Conservation (phyloP, 2,113 vertebrate genomes). For the Rhipidura dahli region DNA sequence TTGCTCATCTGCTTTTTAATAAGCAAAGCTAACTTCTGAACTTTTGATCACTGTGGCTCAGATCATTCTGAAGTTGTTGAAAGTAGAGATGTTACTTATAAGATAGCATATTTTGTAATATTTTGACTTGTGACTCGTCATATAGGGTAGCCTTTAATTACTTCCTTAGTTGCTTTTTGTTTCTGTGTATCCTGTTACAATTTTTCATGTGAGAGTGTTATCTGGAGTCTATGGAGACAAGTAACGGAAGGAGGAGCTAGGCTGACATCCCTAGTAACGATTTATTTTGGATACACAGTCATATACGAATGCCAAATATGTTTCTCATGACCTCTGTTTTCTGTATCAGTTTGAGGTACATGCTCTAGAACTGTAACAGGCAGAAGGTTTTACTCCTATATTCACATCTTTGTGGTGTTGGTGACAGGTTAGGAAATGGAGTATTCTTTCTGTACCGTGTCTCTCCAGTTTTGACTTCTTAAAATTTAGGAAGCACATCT, state of each 20-base stretch:
- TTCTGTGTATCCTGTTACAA: neutral
- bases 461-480: neutral
- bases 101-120: neutral
- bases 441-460: neutral
- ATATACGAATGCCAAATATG: neutral
- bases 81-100: neutral
- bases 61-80: slow-evolving; percentile 13
- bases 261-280: neutral
- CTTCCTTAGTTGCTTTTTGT: neutral
- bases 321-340: slow-evolving; percentile 22
- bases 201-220: neutral
- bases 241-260: neutral
- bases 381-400: neutral
- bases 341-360: neutral
- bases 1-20: neutral
- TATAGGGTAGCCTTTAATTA: neutral
- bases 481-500: neutral
- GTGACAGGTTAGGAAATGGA: neutral
- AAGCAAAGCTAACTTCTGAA: neutral
- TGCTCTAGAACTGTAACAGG: neutral
- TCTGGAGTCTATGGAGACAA: neutral
- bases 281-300: neutral
- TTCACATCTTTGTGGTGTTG: neutral
- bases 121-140: neutral
- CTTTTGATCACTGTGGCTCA: neutral